Conservation (phyloP, 2,888 invertebrate species). For the Leptarthrus brevirostris region DNA sequence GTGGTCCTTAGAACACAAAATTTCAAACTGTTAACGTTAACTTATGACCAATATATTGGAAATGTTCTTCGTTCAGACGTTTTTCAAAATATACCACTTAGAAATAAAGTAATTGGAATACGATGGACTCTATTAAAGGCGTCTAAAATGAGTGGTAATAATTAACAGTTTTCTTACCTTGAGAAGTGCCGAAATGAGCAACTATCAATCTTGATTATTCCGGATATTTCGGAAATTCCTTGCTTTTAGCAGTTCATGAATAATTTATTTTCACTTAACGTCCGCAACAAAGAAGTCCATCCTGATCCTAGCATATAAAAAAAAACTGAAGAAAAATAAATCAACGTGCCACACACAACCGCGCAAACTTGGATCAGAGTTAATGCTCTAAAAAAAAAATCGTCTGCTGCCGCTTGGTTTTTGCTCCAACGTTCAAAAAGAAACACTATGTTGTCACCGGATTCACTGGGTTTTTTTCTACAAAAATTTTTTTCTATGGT, state of each 20-base stretch:
- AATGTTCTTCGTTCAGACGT: too few species aligned
- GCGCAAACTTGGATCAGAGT: neutral
- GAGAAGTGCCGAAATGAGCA: neutral
- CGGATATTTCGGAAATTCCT: conserved; percentile 1
- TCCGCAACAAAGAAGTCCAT: conserved; percentile 1
- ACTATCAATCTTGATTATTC: conserved; percentile 36
- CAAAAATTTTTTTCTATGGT: neutral
- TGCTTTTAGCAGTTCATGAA: conserved; percentile 22
- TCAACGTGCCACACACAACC: neutral
- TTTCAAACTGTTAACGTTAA: too few species aligned
- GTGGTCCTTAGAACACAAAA: too few species aligned
- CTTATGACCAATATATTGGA: too few species aligned
- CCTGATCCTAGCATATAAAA: conserved; percentile 7
- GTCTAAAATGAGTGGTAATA: too few species aligned
- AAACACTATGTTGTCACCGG: too few species aligned
- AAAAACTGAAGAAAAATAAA: conserved; percentile 5
- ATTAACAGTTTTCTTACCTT: too few species aligned
- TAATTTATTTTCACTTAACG: conserved; percentile 39
- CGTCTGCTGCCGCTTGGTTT: neutral
- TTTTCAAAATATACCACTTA: too few species aligned
- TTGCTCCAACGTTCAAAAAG: neutral
- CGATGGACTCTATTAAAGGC: too few species aligned
- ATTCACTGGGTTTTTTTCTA: too few species aligned
- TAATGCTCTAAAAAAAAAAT: conserved; percentile 14
- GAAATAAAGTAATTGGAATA: too few species aligned